Conservation (phyloP, 92 coral and sea anemone genomes). For the Porites evermanni region DNA sequence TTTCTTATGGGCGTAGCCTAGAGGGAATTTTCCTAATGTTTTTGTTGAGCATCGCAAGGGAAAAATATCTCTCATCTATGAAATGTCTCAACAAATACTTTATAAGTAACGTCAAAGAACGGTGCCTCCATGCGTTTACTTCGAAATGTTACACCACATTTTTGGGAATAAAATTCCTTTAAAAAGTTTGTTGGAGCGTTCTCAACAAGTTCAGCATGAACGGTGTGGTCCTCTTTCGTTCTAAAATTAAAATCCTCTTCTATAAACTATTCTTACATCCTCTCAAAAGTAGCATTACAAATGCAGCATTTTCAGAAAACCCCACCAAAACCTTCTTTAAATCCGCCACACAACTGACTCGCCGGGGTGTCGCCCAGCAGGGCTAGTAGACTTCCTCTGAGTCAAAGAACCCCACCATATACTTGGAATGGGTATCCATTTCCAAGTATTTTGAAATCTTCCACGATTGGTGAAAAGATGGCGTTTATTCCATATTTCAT, state of each 20-base stretch:
- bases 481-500: slow-evolving; percentile 34
- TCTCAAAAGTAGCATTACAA: slow-evolving; percentile 47
- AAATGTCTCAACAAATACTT: slow-evolving; percentile 24
- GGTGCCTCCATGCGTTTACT: slow-evolving; percentile 26
- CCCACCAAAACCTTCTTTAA: slow-evolving; percentile 53
- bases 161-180: slow-evolving; percentile 38
- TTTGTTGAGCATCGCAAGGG: slow-evolving; percentile 19
- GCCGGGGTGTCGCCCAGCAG: slow-evolving; percentile 54
- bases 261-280: slow-evolving; percentile 25
- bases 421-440: slow-evolving; percentile 28
- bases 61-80: not conserved
- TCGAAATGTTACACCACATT: slow-evolving; percentile 22
- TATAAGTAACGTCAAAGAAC: slow-evolving; percentile 24
- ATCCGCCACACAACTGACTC: slow-evolving; percentile 35
- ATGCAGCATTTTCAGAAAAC: slow-evolving; percentile 28
- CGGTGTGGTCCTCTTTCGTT: slow-evolving; percentile 19
- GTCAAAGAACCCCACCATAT: not conserved
- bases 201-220: slow-evolving; percentile 29
- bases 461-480: slow-evolving; percentile 31
- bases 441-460: slow-evolving; percentile 28
- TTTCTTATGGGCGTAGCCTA: not conserved
- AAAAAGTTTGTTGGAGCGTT: slow-evolving; percentile 30
- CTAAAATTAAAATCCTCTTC: slow-evolving; percentile 44
- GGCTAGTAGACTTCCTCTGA: slow-evolving; percentile 35
- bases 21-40: slow-evolving; percentile 24